Evolutionary conservation across 2,888 invertebrate genomes (phyloP), one percentile per base, ranked within the genome.

Genomic region (Stegophylla sp.): DNA sequence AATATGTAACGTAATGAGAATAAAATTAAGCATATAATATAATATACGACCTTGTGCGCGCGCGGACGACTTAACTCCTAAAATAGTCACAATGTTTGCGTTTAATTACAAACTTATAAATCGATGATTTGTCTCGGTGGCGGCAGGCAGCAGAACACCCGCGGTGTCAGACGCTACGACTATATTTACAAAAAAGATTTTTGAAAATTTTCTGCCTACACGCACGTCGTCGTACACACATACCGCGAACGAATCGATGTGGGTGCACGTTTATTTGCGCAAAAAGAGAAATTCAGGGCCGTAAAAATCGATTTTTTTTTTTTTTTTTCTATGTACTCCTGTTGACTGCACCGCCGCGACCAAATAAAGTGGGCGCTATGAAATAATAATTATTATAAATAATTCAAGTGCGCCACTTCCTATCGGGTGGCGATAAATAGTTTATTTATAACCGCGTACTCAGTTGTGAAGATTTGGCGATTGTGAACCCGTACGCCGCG

Each of bases 201-300:
- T 20, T 45, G 59, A 23, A 79, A 69, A 67, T 56, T 28, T 67
- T 45, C 66, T 43, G 28, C 77, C 71, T 63, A 79, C 53, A 53
- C 75, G 41, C n/a, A n/a, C n/a, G n/a, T n/a, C n/a, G n/a, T n/a
- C n/a, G n/a, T n/a, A n/a, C n/a, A n/a, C n/a, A n/a, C n/a, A 17
- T 63, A 41, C 4, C 7, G 34, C 3, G 34, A 34, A 26, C 20
- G 13, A 10, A 34, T 20, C 41, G 23, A 51, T 61, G 61, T 61
- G 61, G 69, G 69, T 63, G 69, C 59, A 53, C 56, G 28, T 45
- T 20, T 59, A 15, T 63, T 61, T 51, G 79, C n/a, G n/a, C 45
- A 63, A 53, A 48, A 79, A 79, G 59, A 71, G 34, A 79, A 71
- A 71, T 79, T 61, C 79, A 71, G 34, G 71, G 71, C 51, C 69